These are phyloP conservation scores for Caenorhabditis wallacei DNA, from an alignment of 2,888 invertebrate species.

Conservation along the genomic window DNA sequence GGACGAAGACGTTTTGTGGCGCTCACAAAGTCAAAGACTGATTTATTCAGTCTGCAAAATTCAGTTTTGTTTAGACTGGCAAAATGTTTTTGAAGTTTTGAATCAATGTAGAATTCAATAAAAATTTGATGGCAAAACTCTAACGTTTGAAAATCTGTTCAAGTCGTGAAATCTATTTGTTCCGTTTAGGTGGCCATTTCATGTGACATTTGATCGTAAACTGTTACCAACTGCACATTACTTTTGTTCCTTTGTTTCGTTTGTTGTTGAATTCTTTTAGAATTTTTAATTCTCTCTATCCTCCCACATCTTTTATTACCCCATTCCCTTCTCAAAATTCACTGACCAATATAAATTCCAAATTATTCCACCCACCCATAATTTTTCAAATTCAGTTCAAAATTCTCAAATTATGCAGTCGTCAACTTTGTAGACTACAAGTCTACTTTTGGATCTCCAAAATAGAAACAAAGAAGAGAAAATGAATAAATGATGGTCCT, in stretches of 20 bases:
- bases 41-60: slow-evolving; percentile 17
- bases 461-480: background rate
- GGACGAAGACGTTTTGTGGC: background rate
- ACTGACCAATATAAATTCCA: background rate
- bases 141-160: background rate
- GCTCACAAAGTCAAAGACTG: background rate
- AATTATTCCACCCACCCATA: background rate
- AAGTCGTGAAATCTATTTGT: too few relatives aligned
- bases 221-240: background rate
- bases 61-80: background rate
- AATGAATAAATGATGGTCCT: slow-evolving; percentile 29
- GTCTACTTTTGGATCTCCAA: slow-evolving; percentile 3
- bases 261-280: background rate
- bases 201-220: too few relatives aligned
- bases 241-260: background rate
- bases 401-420: background rate
- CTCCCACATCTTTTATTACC: background rate
- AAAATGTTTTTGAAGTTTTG: too few relatives aligned
- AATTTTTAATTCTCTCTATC: slow-evolving; percentile 7
- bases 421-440: background rate
- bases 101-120: too few relatives aligned
- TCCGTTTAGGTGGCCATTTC: too few relatives aligned
- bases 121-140: too few relatives aligned
- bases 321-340: background rate
- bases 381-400: background rate